Base-by-base conservation (phyloP, 2,888 invertebrate genomes). In the Netelia melanura region DNA sequence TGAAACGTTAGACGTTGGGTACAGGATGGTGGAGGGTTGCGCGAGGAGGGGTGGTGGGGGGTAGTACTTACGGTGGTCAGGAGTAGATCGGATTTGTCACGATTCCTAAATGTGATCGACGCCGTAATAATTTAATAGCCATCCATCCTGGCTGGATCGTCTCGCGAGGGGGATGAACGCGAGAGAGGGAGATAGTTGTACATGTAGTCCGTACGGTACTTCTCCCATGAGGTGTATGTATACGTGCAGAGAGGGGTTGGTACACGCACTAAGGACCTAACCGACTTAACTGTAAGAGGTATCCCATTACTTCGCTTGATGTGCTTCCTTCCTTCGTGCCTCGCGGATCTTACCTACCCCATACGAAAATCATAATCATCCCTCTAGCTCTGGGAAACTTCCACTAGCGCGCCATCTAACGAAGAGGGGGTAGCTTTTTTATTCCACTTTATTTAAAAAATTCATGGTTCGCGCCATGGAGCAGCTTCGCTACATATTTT, bases 91-190 rank as follows among this genome's bases (percentile, higher is more conserved):
- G 93, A 93, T 93, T 93, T 93, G 92, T 93, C 93, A 93, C 92
- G 91, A 93, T 91, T 92, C 90, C 89, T 91, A 91, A 92, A 92
- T 90, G 90, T 90, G 91, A 93, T 93, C 91, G 93, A 90, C 91
- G 91, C 90, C 87, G 89, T 92, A 93, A 93, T 93, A 93, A 93
- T 93, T 93, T 92, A 93, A 93, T 93, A 93, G 92, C 92, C 89
- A 89, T 91, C 90, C 91, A 90, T 90, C 88, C 89, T 86, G 87
- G 87, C 89, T 89, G n/a, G 91, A 92, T 92, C 90, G 90, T 86
- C 83, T 54, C 71, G 17, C n/a, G 11, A 52, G 65, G 72, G 38
- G 78, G 77, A 70, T 67, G 62, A 75, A 65, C 38, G 68, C 44
- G 74, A 65, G 54, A 30, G 64, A 85, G 85, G 86, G 84, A 86